A percentile compares a stretch with the other conserved stretches of the same genome.
phyloP scores from a whole-genome alignment of 2,888 invertebrate species.

The Leistus spinibarbis region DNA sequence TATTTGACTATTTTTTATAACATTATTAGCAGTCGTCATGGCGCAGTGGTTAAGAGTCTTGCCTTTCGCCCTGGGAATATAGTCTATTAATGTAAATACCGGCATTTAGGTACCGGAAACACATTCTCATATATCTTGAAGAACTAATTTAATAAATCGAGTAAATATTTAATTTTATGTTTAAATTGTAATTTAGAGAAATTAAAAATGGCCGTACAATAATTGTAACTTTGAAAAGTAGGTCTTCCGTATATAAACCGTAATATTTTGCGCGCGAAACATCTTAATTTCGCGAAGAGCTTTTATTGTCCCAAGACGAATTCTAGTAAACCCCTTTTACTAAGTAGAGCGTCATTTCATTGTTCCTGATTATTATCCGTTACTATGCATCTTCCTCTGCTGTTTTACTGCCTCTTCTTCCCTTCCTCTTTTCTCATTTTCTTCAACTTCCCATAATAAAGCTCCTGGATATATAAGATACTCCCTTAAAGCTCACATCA shows the following conservation, averaged over 20 bases:
- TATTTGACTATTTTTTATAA: too few species aligned
- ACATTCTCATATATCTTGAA: too few species aligned
- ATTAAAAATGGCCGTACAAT: too few species aligned
- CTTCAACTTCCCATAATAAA: not conserved
- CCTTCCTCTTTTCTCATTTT: constrained; percentile 17
- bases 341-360: constrained; percentile 21
- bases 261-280: not conserved
- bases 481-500: not conserved
- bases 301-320: not conserved
- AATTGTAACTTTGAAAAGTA: not conserved
- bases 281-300: constrained; percentile 4
- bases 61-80: too few species aligned
- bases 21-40: too few species aligned
- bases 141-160: too few species aligned
- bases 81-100: too few species aligned
- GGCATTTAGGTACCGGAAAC: too few species aligned
- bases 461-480: constrained; percentile 12
- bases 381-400: constrained; percentile 9
- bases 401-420: not conserved
- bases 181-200: too few species aligned
- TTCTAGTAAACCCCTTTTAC: constrained; percentile 3
- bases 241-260: not conserved
- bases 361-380: constrained; percentile 36
- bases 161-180: too few species aligned
- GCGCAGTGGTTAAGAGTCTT: too few species aligned